Evolutionary conservation across 2,888 invertebrate species (phyloP).

Genomic region (Uropetala carovei): DNA sequence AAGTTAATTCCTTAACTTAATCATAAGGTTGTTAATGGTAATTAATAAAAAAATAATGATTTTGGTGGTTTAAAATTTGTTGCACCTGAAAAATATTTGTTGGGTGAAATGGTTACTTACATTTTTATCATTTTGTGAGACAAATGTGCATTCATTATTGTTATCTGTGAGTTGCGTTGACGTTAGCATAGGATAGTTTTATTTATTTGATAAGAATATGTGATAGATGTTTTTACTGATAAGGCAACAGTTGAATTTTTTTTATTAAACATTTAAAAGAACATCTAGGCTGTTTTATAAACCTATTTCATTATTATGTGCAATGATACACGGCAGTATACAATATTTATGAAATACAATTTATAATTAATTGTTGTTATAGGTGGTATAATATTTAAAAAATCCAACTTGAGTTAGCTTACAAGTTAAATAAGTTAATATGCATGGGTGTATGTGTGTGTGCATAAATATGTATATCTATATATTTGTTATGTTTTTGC

Average conservation of each 20-base stretch:
- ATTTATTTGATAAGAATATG: not conserved
- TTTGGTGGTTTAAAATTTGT: not conserved
- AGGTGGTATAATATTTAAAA: not conserved
- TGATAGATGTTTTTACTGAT: constrained; percentile 26
- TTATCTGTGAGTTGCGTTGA: not conserved
- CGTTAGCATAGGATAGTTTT: not conserved
- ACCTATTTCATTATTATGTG: not conserved
- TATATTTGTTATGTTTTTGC: not conserved
- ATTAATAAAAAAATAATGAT: constrained; percentile 17
- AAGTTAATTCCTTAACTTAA: not conserved
- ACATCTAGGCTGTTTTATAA: not conserved
- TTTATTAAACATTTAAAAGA: not conserved
- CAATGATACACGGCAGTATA: constrained; percentile 5
- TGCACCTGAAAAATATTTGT: not conserved
- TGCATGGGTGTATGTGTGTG: not conserved
- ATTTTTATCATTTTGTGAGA: not conserved
- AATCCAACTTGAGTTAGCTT: not conserved
- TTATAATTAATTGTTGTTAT: not conserved
- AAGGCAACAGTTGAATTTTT: not conserved
- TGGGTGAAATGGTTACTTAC: not conserved
- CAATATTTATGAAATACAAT: not conserved
- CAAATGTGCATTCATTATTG: not conserved
- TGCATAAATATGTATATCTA: too few relatives aligned
- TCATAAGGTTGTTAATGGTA: not conserved
- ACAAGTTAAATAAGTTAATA: not conserved